Conservation (phyloP, 2,888 invertebrate species). For the Drosophila limbata region DNA sequence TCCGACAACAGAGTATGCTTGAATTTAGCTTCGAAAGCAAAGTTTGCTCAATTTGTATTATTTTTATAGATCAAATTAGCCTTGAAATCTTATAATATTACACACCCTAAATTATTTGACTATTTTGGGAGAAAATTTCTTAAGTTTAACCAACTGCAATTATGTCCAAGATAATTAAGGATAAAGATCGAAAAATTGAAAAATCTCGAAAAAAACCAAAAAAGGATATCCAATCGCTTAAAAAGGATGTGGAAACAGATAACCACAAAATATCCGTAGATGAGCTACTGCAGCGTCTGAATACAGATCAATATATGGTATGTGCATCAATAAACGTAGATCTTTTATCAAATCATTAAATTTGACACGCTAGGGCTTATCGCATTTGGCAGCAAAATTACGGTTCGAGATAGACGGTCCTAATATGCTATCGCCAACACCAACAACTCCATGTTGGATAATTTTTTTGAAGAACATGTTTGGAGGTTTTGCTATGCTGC, state of each 20-base stretch:
- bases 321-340: too few species aligned
- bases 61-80: too few species aligned
- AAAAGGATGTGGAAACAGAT: slow-evolving; percentile 45
- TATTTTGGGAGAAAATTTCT: too few species aligned
- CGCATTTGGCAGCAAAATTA: slow-evolving; percentile 97
- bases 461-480: slow-evolving; percentile 99
- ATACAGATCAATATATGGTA: slow-evolving; percentile 95
- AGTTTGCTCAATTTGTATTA: too few species aligned
- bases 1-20: too few species aligned
- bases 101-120: too few species aligned
- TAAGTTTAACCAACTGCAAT: not conserved
- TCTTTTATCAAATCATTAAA: too few species aligned
- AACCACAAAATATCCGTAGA: slow-evolving; percentile 90
- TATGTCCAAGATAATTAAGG: too few species aligned
- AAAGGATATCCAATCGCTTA: slow-evolving; percentile 13
- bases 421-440: slow-evolving; percentile 97
- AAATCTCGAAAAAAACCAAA: not conserved
- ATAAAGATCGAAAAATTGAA: not conserved
- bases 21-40: too few species aligned
- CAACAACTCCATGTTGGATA: slow-evolving; percentile 98
- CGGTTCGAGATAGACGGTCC: slow-evolving; percentile 97
- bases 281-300: slow-evolving; percentile 96
- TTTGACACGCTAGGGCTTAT: too few species aligned
- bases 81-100: too few species aligned
- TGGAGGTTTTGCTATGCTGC: slow-evolving; percentile 96